Evolutionary conservation across 2,888 invertebrate genomes (phyloP).

Genomic region (Pyrrhosoma nymphula): DNA sequence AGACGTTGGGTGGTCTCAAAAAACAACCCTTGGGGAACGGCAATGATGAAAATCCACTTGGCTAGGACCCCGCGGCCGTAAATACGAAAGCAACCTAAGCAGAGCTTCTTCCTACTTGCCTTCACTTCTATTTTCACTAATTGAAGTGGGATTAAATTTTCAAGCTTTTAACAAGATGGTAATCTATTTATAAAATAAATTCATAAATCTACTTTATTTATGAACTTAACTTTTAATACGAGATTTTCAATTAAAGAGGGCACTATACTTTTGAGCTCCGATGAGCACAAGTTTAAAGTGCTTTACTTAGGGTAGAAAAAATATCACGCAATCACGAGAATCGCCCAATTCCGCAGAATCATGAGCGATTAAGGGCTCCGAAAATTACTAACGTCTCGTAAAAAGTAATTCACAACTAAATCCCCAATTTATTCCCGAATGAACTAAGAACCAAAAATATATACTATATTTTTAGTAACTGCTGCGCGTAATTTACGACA

Average conservation of each 20-base stretch:
- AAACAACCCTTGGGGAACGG: background rate
- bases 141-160: too few relatives aligned
- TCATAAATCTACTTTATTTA: too few relatives aligned
- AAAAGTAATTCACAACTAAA: background rate
- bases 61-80: background rate
- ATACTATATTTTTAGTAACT: background rate
- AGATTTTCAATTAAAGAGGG: too few relatives aligned
- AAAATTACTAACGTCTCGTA: background rate
- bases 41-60: background rate
- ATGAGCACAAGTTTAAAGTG: too few relatives aligned
- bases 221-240: too few relatives aligned
- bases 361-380: background rate
- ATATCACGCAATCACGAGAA: too few relatives aligned
- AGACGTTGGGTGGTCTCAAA: constrained; percentile 1
- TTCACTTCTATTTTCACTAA: background rate
- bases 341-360: too few relatives aligned
- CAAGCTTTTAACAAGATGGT: too few relatives aligned
- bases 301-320: too few relatives aligned
- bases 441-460: background rate
- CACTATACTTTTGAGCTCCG: too few relatives aligned
- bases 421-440: background rate
- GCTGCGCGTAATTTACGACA: background rate
- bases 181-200: too few relatives aligned
- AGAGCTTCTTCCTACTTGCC: background rate
- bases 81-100: background rate